Evolutionary conservation across 2,888 invertebrate species (phyloP).

Genomic region (Trachelus iudaicus): DNA sequence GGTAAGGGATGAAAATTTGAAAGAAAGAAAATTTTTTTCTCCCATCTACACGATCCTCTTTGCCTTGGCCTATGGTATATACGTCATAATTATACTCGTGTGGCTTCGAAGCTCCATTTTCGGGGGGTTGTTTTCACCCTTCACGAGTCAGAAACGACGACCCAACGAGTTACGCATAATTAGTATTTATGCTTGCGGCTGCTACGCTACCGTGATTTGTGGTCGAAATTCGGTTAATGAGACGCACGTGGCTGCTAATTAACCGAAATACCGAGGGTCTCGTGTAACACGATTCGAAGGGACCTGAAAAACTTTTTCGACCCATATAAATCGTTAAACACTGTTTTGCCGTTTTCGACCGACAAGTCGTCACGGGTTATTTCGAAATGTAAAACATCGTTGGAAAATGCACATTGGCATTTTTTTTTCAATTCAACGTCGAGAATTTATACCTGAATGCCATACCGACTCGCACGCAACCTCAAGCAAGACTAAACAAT

Average conservation of each 20-base stretch:
- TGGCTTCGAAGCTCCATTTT: slow-evolving; percentile 27
- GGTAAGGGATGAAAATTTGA: slow-evolving; percentile 8
- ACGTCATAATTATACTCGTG: slow-evolving; percentile 45
- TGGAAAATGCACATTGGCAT: not conserved
- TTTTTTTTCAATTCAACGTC: not conserved
- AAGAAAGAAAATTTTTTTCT: slow-evolving; percentile 14
- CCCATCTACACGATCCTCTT: slow-evolving; percentile 11
- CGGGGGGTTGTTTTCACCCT: slow-evolving; percentile 36
- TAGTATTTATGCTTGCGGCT: slow-evolving; percentile 51
- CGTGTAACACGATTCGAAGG: slow-evolving; percentile 14
- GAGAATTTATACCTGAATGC: not conserved
- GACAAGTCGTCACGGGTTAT: not conserved
- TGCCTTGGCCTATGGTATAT: slow-evolving; percentile 17
- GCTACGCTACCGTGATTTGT: slow-evolving; percentile 48
- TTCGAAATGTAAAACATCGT: not conserved
- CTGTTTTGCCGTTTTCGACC: not conserved
- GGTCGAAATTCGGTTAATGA: slow-evolving; percentile 49
- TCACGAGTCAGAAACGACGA: slow-evolving; percentile 30
- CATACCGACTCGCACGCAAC: not conserved
- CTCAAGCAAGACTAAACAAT: not conserved
- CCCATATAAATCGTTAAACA: not conserved
- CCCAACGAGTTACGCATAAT: slow-evolving; percentile 46
- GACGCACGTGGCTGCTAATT: slow-evolving; percentile 56
- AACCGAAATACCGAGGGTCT: slow-evolving; percentile 27
- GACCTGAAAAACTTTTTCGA: not conserved